Conservation (phyloP, 2,797 vertebrate genomes). For the Pelobates cultripes region DNA sequence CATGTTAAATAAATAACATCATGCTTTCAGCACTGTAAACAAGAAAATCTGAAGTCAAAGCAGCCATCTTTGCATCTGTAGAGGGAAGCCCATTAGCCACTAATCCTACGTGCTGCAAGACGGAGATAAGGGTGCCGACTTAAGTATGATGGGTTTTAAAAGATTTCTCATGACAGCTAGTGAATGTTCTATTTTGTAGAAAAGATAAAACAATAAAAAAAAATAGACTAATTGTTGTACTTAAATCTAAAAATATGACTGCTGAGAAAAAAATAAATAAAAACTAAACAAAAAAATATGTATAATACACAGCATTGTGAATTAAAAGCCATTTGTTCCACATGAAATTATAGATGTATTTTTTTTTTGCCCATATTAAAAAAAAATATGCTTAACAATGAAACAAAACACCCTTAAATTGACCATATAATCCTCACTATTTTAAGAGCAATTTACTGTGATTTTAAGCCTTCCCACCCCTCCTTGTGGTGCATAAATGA, state of each 20-base stretch:
- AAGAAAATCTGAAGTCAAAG: constrained; percentile 23
- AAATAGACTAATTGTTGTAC: neutral
- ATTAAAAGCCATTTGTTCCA: neutral
- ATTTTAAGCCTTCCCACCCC: no score
- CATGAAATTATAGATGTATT: neutral
- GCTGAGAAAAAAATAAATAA: neutral
- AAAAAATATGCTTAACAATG: no score
- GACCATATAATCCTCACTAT: no score
- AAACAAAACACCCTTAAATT: no score
- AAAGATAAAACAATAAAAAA: constrained; percentile 16
- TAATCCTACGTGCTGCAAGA: constrained; percentile 43
- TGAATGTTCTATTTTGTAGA: constrained; percentile 1
- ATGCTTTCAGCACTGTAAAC: neutral
- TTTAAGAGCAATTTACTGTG: no score
- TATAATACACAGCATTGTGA: neutral
- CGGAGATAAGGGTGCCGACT: constrained; percentile 33
- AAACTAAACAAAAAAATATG: neutral
- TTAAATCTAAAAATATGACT: neutral
- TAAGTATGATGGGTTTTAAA: constrained; percentile 1
- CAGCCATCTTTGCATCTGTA: constrained; percentile 21
- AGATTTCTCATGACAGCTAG: constrained; percentile 12
- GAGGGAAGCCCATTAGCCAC: constrained; percentile 9
- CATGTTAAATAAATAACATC: neutral
- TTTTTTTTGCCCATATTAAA: no score
- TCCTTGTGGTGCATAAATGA: no score